phyloP scores from a whole-genome alignment of 2,113 vertebrate species.

The Camelus bactrianus region DNA sequence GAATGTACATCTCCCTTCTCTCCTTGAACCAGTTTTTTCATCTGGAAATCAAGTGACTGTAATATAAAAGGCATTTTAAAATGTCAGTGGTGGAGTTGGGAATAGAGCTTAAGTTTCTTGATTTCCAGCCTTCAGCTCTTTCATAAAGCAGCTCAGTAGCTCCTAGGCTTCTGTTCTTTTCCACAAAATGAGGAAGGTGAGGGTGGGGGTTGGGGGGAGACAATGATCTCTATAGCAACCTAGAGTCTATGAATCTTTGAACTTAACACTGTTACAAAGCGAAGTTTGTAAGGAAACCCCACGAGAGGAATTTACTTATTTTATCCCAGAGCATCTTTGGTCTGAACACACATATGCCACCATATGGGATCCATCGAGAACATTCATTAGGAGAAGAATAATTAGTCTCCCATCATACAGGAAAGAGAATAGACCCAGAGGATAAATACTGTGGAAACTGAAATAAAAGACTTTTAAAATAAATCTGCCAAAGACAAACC shows the following conservation, averaged over 20 bases:
- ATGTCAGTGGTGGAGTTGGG: slow-evolving; percentile 53
- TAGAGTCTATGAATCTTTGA: slow-evolving; percentile 61
- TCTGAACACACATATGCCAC: slow-evolving; percentile 88
- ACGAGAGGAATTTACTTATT: slow-evolving; percentile 88
- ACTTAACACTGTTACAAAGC: slow-evolving; percentile 84
- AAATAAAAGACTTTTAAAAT: slow-evolving; percentile 89
- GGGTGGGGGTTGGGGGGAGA: background rate
- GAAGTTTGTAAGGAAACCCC: slow-evolving; percentile 87
- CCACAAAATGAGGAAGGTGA: background rate
- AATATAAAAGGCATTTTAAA: slow-evolving; percentile 64
- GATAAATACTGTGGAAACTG: slow-evolving; percentile 89
- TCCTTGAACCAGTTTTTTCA: slow-evolving; percentile 48
- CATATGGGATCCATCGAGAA: slow-evolving; percentile 90
- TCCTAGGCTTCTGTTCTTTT: background rate
- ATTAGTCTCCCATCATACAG: slow-evolving; percentile 88
- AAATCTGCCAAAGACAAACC: slow-evolving; percentile 87
- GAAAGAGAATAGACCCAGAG: slow-evolving; percentile 88
- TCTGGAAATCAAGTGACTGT: slow-evolving; percentile 36
- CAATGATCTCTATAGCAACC: slow-evolving; percentile 61
- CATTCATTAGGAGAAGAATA: slow-evolving; percentile 91
- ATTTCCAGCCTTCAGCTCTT: background rate
- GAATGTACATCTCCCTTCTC: background rate
- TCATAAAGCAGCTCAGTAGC: slow-evolving; percentile 39
- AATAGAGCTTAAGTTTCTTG: slow-evolving; percentile 46
- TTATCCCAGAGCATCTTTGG: slow-evolving; percentile 88